Evolutionary conservation across 2,888 invertebrate species (phyloP), one percentile per base, ranked within the genome.

Genomic region (Tetragnatha montana): DNA sequence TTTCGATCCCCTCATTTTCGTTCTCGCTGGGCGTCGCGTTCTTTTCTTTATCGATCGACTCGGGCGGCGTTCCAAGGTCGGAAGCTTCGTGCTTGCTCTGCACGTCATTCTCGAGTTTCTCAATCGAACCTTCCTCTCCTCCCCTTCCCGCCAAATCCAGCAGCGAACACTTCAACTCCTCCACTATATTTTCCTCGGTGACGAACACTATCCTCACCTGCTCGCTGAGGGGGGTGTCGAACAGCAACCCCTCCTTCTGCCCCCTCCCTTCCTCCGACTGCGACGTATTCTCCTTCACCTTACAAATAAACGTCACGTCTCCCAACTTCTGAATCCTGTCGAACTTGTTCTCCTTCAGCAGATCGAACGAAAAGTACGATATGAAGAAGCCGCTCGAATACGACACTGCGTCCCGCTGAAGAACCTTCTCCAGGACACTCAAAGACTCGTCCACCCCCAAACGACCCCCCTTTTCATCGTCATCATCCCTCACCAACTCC

Each of bases 301-400:
- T 89, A 35, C 88, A 85, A 0, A 89, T 76, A 70, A 89, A 89
- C 22, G 51, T 89, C 8, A 85, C 76, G 12, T 89, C 70, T 14
- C 89, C 89, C 8, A 89, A 51, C n/a, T 76, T 76, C 6, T 81
- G 73, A 17, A 89, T 69, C 6, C 78, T 49, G 22, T 85, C 85
- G 7, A 89, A 69, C 6, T 78, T 81, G 21, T 10, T 76, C 21
- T 81, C 81, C 7, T 22, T 85, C 73, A 89, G 19, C 10, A 89
- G 47, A 12, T 70, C 80, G 73, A 89, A 89, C 0, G 89, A 81
- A 81, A 89, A 86, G 51, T 81, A 69, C 6, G 75, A 84, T 22
- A 89, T 81, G 78, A 89, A 89, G 35, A 89, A 89, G 10, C 89
- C 89, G 14, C 70, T 89, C 6, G 89, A 81, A 21, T 89, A 89